These are phyloP conservation scores for Nestor notabilis DNA, from an alignment of 2,113 vertebrate species.

Conservation along the genomic window DNA sequence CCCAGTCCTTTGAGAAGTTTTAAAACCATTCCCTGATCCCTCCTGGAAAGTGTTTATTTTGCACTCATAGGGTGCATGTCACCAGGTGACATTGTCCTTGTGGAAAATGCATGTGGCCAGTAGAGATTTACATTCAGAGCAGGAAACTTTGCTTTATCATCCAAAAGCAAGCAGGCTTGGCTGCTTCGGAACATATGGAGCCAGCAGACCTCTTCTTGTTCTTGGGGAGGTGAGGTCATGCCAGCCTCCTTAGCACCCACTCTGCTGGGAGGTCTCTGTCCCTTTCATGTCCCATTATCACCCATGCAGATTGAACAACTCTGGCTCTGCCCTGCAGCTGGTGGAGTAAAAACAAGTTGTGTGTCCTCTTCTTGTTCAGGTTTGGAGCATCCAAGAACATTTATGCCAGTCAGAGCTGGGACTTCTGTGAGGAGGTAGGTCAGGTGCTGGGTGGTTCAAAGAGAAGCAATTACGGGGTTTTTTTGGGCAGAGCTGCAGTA, in stretches of 20 bases:
- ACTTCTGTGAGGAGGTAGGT: conserved; percentile 89
- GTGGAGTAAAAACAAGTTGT: neutral
- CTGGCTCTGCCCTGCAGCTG: neutral
- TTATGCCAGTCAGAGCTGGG: conserved; percentile 75
- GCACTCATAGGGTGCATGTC: fast-evolving
- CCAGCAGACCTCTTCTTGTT: neutral
- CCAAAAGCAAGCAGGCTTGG: neutral
- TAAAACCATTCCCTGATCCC: neutral
- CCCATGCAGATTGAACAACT: neutral
- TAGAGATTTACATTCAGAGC: neutral
- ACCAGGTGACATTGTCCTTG: neutral
- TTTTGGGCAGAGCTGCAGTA: neutral
- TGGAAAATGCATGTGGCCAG: neutral
- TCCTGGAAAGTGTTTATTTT: neutral
- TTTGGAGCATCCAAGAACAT: conserved; percentile 86
- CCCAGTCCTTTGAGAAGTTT: neutral
- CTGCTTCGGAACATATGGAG: neutral
- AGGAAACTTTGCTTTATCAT: neutral
- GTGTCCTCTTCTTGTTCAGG: conserved; percentile 63
- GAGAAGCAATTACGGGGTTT: fast-evolving
- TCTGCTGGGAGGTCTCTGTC: neutral
- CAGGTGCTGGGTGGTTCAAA: neutral
- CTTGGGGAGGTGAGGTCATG: neutral
- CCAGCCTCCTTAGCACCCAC: neutral
- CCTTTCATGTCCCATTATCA: neutral